These are phyloP conservation scores for Erebia palarica DNA, from an alignment of 2,888 invertebrate genomes.

Conservation along the genomic window DNA sequence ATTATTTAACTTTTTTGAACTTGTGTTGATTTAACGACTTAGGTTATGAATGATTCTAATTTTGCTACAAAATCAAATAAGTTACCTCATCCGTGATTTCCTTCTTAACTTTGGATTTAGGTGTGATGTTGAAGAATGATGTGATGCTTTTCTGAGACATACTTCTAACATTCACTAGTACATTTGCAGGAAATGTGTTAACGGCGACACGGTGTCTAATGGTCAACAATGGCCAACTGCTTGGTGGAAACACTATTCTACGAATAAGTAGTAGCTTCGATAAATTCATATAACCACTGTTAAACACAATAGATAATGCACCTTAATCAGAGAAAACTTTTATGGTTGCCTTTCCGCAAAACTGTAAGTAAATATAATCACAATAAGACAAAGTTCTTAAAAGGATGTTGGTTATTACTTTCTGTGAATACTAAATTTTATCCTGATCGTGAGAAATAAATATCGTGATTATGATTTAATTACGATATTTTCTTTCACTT, in stretches of 20 bases:
- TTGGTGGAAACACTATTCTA: slow-evolving; percentile 24
- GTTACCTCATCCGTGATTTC: slow-evolving; percentile 30
- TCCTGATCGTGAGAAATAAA: too few species aligned
- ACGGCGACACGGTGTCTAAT: neutral
- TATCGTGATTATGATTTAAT: too few species aligned
- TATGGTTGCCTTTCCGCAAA: neutral
- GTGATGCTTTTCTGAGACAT: slow-evolving; percentile 77
- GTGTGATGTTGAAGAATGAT: slow-evolving; percentile 70
- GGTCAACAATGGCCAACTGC: neutral
- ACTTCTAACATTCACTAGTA: slow-evolving; percentile 40
- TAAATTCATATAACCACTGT: slow-evolving; percentile 21
- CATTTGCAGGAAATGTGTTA: slow-evolving; percentile 23
- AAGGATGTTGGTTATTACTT: too few species aligned
- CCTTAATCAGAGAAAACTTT: neutral
- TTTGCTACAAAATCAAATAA: neutral
- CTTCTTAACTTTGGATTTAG: slow-evolving; percentile 48
- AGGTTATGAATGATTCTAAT: too few species aligned
- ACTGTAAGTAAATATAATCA: too few species aligned
- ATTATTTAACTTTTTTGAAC: too few species aligned
- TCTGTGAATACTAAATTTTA: too few species aligned
- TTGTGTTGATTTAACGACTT: too few species aligned
- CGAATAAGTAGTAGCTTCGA: slow-evolving; percentile 16
- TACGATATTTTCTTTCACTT: too few species aligned
- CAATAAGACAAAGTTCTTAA: too few species aligned
- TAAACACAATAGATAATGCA: too few species aligned